Conservation (phyloP, 2,797 vertebrate species). For the Lycodopsis pacificus region DNA sequence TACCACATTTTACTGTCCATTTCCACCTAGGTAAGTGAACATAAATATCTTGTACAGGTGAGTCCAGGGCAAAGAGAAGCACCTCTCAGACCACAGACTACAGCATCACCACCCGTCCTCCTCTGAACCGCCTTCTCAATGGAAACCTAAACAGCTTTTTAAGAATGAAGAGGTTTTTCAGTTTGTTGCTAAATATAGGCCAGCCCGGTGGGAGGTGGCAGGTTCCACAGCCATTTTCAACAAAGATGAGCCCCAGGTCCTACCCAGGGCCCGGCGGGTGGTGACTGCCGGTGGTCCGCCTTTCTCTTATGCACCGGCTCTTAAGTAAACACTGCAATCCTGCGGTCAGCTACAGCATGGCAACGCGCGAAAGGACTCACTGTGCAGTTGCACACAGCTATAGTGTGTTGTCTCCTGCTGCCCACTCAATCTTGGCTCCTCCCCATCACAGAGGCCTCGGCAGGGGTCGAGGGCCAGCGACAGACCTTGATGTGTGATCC, state of each 20-base stretch:
- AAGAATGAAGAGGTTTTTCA: conserved; percentile 86
- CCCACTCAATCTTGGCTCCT: conserved; percentile 71
- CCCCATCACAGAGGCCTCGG: conserved; percentile 75
- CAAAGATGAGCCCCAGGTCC: conserved; percentile 87
- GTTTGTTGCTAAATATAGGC: conserved; percentile 89
- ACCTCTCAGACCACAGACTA: conserved; percentile 59
- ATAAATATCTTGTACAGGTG: conserved; percentile 59
- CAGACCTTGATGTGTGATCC: conserved; percentile 82
- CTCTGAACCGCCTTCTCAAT: conserved; percentile 77
- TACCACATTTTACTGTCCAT: conserved; percentile 18
- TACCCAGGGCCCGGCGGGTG: conserved; percentile 82
- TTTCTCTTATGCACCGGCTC: conserved; percentile 89
- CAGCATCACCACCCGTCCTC: conserved; percentile 70
- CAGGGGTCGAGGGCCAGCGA: conserved; percentile 78
- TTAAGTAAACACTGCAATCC: conserved; percentile 88
- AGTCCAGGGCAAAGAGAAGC: conserved; percentile 57
- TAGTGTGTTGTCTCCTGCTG: conserved; percentile 83
- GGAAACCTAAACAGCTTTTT: conserved; percentile 84
- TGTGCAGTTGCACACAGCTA: conserved; percentile 86
- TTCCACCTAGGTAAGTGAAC: conserved; percentile 18
- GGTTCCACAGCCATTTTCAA: conserved; percentile 85
- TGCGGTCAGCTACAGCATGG: conserved; percentile 86
- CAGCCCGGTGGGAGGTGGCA: conserved; percentile 76
- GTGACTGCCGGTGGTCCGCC: conserved; percentile 85
- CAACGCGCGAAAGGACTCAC: conserved; percentile 86